Evolutionary conservation across 2,888 invertebrate genomes (phyloP).

Genomic region (Bombyx huttoni): DNA sequence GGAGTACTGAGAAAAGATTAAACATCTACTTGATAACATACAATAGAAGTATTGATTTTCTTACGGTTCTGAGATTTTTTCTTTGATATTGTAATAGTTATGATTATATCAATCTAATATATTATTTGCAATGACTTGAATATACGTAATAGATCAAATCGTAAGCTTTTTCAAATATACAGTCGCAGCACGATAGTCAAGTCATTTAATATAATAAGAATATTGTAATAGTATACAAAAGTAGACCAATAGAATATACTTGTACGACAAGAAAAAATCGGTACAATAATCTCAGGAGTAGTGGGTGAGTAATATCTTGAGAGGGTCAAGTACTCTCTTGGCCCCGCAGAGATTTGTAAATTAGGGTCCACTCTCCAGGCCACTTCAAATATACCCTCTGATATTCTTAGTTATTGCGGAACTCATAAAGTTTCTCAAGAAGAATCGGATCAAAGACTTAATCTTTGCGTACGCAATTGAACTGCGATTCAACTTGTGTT

Average conservation of each 20-base stretch:
- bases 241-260: not conserved
- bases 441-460: not conserved
- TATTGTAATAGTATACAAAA: not conserved
- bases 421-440: not conserved
- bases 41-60: not conserved
- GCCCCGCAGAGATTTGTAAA: conserved; percentile 51
- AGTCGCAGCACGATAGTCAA: not conserved
- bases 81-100: no score
- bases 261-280: not conserved
- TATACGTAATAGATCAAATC: no score
- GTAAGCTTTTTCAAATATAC: no score
- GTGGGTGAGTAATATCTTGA: conserved; percentile 19
- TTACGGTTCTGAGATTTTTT: no score
- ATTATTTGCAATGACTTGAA: no score
- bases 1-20: not conserved
- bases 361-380: conserved; percentile 42
- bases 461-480: no score
- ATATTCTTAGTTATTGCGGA: not conserved
- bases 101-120: no score
- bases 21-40: not conserved
- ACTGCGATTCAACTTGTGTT: no score
- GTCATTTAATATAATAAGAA: not conserved
- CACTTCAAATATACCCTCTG: conserved; percentile 28
- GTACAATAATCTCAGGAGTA: not conserved
- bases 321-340: conserved; percentile 50